Conservation (phyloP, 1,140 invertebrate genomes). For the Drosophila arawakana region DNA sequence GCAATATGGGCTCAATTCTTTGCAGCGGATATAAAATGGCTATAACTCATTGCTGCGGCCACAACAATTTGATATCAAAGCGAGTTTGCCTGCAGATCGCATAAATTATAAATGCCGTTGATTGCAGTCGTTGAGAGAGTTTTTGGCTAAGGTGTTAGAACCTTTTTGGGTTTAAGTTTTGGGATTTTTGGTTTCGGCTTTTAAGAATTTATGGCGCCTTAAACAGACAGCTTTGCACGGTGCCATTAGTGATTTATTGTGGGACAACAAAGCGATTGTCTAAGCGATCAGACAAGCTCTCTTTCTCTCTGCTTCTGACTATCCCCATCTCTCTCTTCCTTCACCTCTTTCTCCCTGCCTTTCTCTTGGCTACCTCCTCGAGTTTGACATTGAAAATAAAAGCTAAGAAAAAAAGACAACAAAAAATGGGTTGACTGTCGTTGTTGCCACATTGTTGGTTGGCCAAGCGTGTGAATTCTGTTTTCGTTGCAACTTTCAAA, state of each 20-base stretch:
- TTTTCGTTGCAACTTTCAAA: conserved; percentile 81
- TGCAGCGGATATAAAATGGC: conserved; percentile 60
- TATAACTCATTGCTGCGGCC: conserved; percentile 66
- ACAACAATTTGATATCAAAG: conserved; percentile 78
- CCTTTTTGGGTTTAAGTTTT: conserved; percentile 38
- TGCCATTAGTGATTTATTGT: conserved; percentile 82
- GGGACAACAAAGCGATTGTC: conserved; percentile 67
- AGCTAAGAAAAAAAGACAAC: conserved; percentile 41
- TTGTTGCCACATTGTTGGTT: conserved; percentile 38
- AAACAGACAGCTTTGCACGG: conserved; percentile 68
- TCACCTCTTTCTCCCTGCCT: not conserved
- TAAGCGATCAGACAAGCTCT: conserved; percentile 13
- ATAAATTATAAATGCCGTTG: conserved; percentile 64
- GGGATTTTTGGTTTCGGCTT: conserved; percentile 34
- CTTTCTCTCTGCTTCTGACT: conserved; percentile 3
- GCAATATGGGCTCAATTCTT: conserved; percentile 50
- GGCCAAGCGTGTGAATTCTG: conserved; percentile 74
- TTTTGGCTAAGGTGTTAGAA: conserved; percentile 67
- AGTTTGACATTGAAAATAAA: conserved; percentile 68
- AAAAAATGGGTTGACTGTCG: conserved; percentile 47
- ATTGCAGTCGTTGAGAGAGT: conserved; percentile 35
- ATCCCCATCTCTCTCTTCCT: conserved; percentile 3
- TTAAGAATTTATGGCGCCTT: conserved; percentile 74
- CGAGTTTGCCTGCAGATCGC: conserved; percentile 56
- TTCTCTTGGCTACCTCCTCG: conserved; percentile 36